These are phyloP conservation scores for Holothuria leucospilota DNA, from an alignment of 53 echinoderm and acorn worm species.

Conservation along the genomic window DNA sequence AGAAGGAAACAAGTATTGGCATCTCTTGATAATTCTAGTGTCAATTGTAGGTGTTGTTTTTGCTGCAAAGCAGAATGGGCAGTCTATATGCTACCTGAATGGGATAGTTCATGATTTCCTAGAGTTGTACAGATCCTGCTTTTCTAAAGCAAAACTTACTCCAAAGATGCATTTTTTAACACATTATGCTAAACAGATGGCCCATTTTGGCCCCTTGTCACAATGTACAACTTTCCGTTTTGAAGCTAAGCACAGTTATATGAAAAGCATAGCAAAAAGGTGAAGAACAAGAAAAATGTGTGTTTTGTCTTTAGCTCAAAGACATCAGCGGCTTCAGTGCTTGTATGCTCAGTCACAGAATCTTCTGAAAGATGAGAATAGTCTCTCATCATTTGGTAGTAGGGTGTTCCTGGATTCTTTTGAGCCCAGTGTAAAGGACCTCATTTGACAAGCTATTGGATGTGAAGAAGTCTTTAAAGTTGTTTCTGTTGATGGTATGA, in stretches of 20 bases:
- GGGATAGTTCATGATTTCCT: conserved; percentile 17
- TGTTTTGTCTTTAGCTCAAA: conserved; percentile 6
- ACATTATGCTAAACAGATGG: no score
- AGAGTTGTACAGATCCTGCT: background rate
- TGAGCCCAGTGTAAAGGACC: background rate
- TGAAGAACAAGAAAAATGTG: conserved; percentile 26
- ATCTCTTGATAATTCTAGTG: background rate
- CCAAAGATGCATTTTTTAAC: conserved; percentile 18
- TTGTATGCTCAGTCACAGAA: background rate
- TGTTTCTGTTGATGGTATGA: background rate
- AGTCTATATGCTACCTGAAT: background rate
- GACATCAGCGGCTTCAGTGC: conserved; percentile 1
- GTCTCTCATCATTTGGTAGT: conserved; percentile 1
- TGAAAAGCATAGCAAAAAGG: conserved; percentile 3
- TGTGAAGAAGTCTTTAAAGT: conserved; percentile 10
- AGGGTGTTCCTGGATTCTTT: background rate
- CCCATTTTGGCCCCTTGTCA: background rate
- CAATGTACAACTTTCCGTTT: conserved; percentile 20
- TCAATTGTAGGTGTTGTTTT: conserved; percentile 7
- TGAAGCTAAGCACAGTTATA: conserved; percentile 13
- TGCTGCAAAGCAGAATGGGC: conserved; percentile 24
- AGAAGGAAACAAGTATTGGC: conserved; percentile 5
- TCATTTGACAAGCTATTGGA: background rate
- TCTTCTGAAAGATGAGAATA: conserved; percentile 7
- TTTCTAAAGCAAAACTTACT: background rate